Evolutionary conservation across 2,888 invertebrate species (phyloP).

Genomic region (Girardia tigrina): DNA sequence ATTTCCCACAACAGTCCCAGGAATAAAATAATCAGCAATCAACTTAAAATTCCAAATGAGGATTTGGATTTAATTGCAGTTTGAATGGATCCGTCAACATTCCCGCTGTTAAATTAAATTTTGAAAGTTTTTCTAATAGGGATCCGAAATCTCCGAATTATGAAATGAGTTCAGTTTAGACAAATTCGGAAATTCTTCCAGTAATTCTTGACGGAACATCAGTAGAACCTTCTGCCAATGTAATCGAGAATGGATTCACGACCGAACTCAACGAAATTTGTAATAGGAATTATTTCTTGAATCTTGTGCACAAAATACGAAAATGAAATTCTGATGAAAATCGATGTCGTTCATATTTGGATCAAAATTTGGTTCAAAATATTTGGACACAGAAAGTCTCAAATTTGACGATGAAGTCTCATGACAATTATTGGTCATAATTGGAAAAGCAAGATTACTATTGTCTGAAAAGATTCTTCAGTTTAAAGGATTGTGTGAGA

Average conservation of each 20-base stretch:
- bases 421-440: constrained; percentile 69
- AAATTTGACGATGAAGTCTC: constrained; percentile 52
- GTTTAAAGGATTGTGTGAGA: constrained; percentile 66
- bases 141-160: neutral
- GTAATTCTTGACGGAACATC: too few relatives aligned
- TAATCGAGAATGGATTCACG: neutral
- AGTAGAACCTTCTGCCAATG: too few relatives aligned
- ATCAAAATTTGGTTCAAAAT: too few relatives aligned
- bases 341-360: neutral
- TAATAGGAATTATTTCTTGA: neutral
- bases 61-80: neutral
- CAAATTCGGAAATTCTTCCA: too few relatives aligned
- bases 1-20: constrained; percentile 29
- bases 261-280: neutral
- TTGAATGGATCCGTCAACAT: neutral
- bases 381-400: neutral
- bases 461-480: constrained; percentile 85
- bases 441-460: constrained; percentile 76
- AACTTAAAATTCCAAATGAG: neutral
- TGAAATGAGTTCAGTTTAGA: too few relatives aligned
- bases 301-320: neutral
- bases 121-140: neutral
- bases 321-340: neutral
- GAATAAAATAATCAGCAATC: neutral
- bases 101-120: constrained; percentile 1